A percentile compares a stretch with the other conserved stretches of the same genome.
Conservation (phyloP, 2,888 invertebrate species). For the Dascillus cervinus region DNA sequence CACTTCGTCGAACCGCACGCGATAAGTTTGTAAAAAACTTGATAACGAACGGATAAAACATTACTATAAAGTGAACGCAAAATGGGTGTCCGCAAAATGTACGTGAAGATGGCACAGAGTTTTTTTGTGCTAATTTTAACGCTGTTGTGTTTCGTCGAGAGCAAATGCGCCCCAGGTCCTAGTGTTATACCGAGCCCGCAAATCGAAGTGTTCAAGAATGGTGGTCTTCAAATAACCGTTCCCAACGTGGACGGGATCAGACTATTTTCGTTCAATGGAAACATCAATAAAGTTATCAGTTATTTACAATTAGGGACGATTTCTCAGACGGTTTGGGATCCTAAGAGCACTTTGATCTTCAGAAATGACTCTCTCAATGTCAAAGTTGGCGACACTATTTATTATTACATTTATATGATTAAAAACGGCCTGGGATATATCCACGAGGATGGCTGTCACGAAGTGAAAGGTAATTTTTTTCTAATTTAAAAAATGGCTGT, state of each 20-base stretch:
- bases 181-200: constrained; percentile 34
- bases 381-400: constrained; percentile 31
- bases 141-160: too few relatives aligned
- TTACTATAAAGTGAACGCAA: too few relatives aligned
- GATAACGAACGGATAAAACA: too few relatives aligned
- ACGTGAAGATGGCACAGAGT: too few relatives aligned
- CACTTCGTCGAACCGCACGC: too few relatives aligned
- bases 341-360: constrained; percentile 27
- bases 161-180: too few relatives aligned
- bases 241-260: constrained; percentile 37
- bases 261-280: constrained; percentile 42
- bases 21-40: too few relatives aligned
- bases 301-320: constrained; percentile 31
- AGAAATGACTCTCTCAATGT: constrained; percentile 21
- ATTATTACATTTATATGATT: constrained; percentile 38
- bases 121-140: too few relatives aligned
- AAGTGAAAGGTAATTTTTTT: constrained; percentile 19
- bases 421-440: constrained; percentile 31
- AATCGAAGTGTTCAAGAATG: constrained; percentile 33
- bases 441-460: constrained; percentile 24
- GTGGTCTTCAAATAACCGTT: constrained; percentile 40
- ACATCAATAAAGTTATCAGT: constrained; percentile 35
- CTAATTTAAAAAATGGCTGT: too few relatives aligned
- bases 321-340: constrained; percentile 27
- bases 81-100: too few relatives aligned